phyloP scores from a whole-genome alignment of 2,888 invertebrate genomes.

The Trachelus troglodyta region DNA sequence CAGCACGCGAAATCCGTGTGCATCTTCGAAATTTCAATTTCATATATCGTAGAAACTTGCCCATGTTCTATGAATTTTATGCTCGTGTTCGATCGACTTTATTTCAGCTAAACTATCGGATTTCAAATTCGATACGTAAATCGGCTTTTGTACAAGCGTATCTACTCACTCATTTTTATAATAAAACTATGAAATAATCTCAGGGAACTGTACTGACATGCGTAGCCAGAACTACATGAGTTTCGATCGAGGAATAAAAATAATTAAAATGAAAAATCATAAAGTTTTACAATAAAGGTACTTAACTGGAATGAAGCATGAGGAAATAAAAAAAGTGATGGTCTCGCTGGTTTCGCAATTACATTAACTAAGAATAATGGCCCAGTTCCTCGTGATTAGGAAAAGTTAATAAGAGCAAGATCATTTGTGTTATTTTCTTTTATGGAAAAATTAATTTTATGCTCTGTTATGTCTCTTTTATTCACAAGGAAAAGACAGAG shows the following conservation, averaged over 20 bases:
- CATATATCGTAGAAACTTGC: not conserved
- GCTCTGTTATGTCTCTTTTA: not conserved
- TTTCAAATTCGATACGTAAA: not conserved
- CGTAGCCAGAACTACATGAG: not conserved
- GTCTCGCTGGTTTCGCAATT: not conserved
- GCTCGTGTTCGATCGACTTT: not conserved
- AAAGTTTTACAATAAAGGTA: not conserved
- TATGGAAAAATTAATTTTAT: not conserved
- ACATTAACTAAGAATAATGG: not conserved
- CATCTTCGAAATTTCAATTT: conserved; percentile 3
- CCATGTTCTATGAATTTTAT: not conserved
- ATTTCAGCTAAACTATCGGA: not conserved
- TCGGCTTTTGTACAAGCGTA: not conserved
- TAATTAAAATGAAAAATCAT: not conserved
- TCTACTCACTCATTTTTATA: not conserved
- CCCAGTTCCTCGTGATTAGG: not conserved
- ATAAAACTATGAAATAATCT: not conserved
- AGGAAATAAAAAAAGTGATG: not conserved
- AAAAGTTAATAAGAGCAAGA: not conserved
- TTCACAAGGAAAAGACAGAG: not conserved
- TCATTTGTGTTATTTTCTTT: not conserved
- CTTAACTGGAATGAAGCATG: not conserved
- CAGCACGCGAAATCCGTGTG: not conserved
- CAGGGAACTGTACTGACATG: not conserved
- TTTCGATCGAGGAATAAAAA: not conserved